A percentile compares a stretch with the other conserved stretches of the same genome.
Conservation (phyloP, 2,113 vertebrate genomes). For the Petroica traversi region DNA sequence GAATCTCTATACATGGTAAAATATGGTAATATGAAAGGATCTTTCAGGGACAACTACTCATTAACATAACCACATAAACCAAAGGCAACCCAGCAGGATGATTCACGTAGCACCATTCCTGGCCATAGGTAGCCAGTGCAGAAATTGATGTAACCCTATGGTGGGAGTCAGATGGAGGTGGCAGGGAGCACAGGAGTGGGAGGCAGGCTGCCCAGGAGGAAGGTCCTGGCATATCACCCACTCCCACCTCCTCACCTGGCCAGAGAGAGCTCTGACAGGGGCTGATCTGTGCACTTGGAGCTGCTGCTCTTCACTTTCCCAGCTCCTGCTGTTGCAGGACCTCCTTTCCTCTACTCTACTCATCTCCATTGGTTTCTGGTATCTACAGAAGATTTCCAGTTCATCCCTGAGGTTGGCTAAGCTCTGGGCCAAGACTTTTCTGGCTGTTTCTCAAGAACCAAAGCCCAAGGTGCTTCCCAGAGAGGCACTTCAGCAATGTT, state of each 20-base stretch:
- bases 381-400: not conserved
- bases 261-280: not conserved
- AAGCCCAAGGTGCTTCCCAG: not conserved
- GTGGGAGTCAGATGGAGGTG: not conserved
- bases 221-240: not conserved
- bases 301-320: not conserved
- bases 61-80: not conserved
- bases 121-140: accelerated
- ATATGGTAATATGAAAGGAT: not conserved
- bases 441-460: not conserved
- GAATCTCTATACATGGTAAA: not conserved
- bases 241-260: not conserved
- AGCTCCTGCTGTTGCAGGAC: not conserved
- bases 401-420: not conserved
- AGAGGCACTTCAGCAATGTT: not conserved
- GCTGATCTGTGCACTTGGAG: conserved; percentile 16
- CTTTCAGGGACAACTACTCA: not conserved
- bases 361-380: not conserved
- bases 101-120: not conserved
- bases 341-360: not conserved
- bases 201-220: not conserved
- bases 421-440: not conserved
- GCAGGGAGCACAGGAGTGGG: not conserved
- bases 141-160: not conserved
- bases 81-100: not conserved